Evolutionary conservation across 2,113 vertebrate species (phyloP).

Genomic region (Nibea albiflora): DNA sequence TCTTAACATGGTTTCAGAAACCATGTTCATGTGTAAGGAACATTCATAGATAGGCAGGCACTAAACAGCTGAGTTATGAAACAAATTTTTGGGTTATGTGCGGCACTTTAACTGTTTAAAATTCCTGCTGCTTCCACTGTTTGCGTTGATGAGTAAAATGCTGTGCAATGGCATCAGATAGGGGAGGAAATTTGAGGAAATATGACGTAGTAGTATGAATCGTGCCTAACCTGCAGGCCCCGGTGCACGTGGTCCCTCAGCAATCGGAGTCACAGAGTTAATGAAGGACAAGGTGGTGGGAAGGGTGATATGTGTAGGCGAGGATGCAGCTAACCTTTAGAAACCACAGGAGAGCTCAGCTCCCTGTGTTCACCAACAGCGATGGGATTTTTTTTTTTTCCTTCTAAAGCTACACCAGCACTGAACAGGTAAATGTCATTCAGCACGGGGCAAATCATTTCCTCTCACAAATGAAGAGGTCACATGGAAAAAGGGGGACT

Average conservation of each 20-base stretch:
- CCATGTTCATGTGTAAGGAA: not conserved
- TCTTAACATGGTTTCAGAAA: not conserved
- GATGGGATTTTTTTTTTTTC: slow-evolving; percentile 17
- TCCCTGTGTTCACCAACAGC: slow-evolving; percentile 57
- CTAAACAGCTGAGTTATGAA: not conserved
- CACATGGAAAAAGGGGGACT: slow-evolving; percentile 55
- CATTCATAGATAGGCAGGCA: not conserved
- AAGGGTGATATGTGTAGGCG: slow-evolving; percentile 17
- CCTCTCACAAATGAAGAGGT: slow-evolving; percentile 70
- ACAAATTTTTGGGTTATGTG: slow-evolving; percentile 5
- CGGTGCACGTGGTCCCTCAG: slow-evolving; percentile 4
- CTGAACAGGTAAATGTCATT: slow-evolving; percentile 78
- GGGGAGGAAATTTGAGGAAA: not conserved
- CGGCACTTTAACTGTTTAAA: slow-evolving; percentile 1
- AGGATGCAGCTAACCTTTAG: slow-evolving; percentile 78
- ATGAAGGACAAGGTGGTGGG: slow-evolving; percentile 50
- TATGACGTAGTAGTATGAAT: slow-evolving; percentile 6
- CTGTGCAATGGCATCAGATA: slow-evolving; percentile 2
- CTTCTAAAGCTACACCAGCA: slow-evolving; percentile 49
- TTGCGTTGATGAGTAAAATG: slow-evolving; percentile 12
- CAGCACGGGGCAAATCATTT: slow-evolving; percentile 64
- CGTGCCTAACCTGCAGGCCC: slow-evolving; percentile 26
- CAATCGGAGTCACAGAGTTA: slow-evolving; percentile 35
- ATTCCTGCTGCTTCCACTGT: not conserved
- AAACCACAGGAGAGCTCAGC: slow-evolving; percentile 68